Evolutionary conservation across 2,888 invertebrate species (phyloP).

Genomic region (Nowickia ferox): DNA sequence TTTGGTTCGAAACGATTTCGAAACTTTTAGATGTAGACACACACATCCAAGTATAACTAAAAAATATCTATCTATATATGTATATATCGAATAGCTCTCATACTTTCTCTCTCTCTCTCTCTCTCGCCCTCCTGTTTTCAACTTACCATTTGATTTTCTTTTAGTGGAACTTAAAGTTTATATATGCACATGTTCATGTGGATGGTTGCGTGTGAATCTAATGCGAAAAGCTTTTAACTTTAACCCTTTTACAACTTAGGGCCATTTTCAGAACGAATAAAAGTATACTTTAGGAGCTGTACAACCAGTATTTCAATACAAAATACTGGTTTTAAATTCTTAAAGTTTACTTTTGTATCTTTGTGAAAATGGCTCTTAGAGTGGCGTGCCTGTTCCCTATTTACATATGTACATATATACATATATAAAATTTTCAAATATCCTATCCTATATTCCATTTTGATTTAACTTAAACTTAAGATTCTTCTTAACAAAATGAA

Average conservation of each 20-base stretch:
- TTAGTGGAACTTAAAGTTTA: slow-evolving; percentile 1
- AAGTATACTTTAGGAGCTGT: too few relatives aligned
- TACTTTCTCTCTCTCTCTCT: slow-evolving; percentile 30
- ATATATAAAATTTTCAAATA: neutral
- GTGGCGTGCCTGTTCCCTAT: neutral
- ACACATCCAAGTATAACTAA: slow-evolving; percentile 45
- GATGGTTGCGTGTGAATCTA: neutral
- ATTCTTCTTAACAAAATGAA: neutral
- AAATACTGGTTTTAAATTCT: too few relatives aligned
- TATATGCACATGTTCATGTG: neutral
- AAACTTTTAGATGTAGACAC: slow-evolving; percentile 68
- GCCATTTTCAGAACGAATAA: too few relatives aligned
- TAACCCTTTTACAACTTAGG: neutral
- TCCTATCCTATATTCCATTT: slow-evolving; percentile 8
- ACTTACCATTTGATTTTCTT: slow-evolving; percentile 7
- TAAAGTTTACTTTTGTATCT: too few relatives aligned
- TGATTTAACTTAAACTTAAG: neutral
- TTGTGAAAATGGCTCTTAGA: too few relatives aligned
- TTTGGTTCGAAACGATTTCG: slow-evolving; percentile 67
- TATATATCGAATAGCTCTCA: neutral
- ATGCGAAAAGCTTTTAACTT: slow-evolving; percentile 31
- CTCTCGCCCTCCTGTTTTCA: neutral
- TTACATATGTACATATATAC: neutral
- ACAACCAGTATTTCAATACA: too few relatives aligned
- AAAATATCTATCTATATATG: slow-evolving; percentile 25